phyloP scores from a whole-genome alignment of 1,140 invertebrate species.

The Drosophila ercepeae region DNA sequence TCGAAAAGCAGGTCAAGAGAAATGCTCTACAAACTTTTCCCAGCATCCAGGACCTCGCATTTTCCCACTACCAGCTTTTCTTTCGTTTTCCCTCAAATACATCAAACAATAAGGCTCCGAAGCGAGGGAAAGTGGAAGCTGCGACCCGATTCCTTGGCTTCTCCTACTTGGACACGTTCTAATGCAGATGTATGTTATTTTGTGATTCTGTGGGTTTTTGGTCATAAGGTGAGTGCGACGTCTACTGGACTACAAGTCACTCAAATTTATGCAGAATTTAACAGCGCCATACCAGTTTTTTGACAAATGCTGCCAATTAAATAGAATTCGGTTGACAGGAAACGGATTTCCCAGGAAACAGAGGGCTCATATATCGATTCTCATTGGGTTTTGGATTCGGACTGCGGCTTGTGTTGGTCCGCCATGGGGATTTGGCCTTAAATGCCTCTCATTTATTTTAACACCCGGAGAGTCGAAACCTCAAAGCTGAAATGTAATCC shows the following conservation, averaged over 20 bases:
- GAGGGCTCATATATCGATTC: slow-evolving; percentile 34
- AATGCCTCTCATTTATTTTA: slow-evolving; percentile 61
- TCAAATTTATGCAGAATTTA: slow-evolving; percentile 24
- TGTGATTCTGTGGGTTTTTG: not conserved
- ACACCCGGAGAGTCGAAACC: slow-evolving; percentile 49
- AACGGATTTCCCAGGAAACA: slow-evolving; percentile 18
- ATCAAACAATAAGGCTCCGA: slow-evolving; percentile 50
- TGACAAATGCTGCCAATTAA: slow-evolving; percentile 59
- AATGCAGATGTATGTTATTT: slow-evolving; percentile 17
- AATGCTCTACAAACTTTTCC: slow-evolving; percentile 56
- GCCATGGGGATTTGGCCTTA: slow-evolving; percentile 50
- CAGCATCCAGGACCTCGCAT: not conserved
- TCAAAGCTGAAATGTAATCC: slow-evolving; percentile 50
- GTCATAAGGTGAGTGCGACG: slow-evolving; percentile 8
- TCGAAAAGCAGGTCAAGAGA: slow-evolving; percentile 60
- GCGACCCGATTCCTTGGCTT: slow-evolving; percentile 54
- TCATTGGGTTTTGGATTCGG: slow-evolving; percentile 30
- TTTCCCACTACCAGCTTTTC: slow-evolving; percentile 3
- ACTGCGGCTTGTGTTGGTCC: slow-evolving; percentile 15
- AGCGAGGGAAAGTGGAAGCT: slow-evolving; percentile 50
- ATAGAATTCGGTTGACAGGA: slow-evolving; percentile 19
- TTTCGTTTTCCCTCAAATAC: slow-evolving; percentile 16
- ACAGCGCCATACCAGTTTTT: slow-evolving; percentile 22
- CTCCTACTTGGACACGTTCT: slow-evolving; percentile 52
- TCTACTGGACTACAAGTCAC: not conserved